These are phyloP conservation scores for Thunnus thynnus DNA, from an alignment of 2,113 vertebrate species.

Conservation along the genomic window DNA sequence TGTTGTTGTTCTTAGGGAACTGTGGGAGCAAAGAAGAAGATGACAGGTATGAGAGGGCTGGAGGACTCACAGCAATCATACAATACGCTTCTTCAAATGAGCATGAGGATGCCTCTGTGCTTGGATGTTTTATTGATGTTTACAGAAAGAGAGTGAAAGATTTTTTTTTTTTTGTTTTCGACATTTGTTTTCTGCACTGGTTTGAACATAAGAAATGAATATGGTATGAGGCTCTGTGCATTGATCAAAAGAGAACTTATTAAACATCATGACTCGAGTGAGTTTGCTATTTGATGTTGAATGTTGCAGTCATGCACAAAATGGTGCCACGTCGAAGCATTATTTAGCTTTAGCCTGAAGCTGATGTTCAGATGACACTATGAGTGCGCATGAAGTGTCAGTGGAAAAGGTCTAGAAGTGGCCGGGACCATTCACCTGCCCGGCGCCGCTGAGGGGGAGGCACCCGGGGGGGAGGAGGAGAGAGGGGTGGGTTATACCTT, in stretches of 20 bases:
- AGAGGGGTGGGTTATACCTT: slow-evolving; percentile 87
- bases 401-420: slow-evolving; percentile 56
- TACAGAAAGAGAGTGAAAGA: slow-evolving; percentile 5
- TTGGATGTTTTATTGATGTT: slow-evolving; percentile 31
- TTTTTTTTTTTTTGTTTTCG: slow-evolving; percentile 10
- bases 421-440: slow-evolving; percentile 82
- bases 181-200: slow-evolving; percentile 9
- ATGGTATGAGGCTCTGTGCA: slow-evolving; percentile 41
- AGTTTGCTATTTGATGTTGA: slow-evolving; percentile 15
- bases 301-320: slow-evolving; percentile 49
- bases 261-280: slow-evolving; percentile 30
- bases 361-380: slow-evolving; percentile 52
- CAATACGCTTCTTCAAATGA: slow-evolving; percentile 34
- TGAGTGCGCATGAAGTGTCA: slow-evolving; percentile 61
- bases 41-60: slow-evolving; percentile 44
- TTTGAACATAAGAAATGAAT: slow-evolving; percentile 31
- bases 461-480: slow-evolving; percentile 52
- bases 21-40: slow-evolving; percentile 67
- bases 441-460: slow-evolving; percentile 67
- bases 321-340: slow-evolving; percentile 36
- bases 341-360: slow-evolving; percentile 32
- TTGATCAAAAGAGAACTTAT: slow-evolving; percentile 1
- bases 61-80: slow-evolving; percentile 20
- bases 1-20: slow-evolving; percentile 82
- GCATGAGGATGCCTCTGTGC: slow-evolving; percentile 56